phyloP scores from a whole-genome alignment of 2,797 vertebrate species.

The Premnoplex brunnescens region DNA sequence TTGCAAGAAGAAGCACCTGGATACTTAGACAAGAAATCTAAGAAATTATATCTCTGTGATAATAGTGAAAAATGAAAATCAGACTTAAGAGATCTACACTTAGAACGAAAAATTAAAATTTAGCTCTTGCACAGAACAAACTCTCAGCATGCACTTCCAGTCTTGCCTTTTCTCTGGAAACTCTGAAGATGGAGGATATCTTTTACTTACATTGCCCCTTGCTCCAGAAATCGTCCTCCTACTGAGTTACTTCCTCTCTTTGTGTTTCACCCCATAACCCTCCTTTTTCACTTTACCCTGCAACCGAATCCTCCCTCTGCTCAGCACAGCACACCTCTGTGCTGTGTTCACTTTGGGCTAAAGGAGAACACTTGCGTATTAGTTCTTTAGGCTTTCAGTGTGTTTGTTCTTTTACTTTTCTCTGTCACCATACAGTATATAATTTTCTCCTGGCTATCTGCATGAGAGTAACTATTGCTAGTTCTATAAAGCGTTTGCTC shows the following conservation, averaged over 20 bases:
- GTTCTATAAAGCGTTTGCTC: not conserved
- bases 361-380: not conserved
- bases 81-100: not conserved
- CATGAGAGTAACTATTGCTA: not conserved
- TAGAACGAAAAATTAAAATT: not conserved
- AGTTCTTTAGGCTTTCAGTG: not conserved
- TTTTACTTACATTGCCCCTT: not conserved
- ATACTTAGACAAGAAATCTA: not conserved
- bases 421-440: not conserved
- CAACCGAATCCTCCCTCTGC: not conserved
- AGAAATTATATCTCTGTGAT: not conserved
- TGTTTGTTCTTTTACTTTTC: slow-evolving; percentile 10
- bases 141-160: not conserved
- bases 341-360: not conserved
- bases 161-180: not conserved
- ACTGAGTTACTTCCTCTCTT: not conserved
- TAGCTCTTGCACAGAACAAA: not conserved
- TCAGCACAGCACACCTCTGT: not conserved
- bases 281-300: not conserved
- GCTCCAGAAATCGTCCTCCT: not conserved
- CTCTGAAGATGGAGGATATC: not conserved
- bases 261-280: not conserved
- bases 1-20: not conserved
- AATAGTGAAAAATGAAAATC: not conserved
- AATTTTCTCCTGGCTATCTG: not conserved